Evolutionary conservation across 2,888 invertebrate genomes (phyloP).

Genomic region (Trachelus iudaicus): DNA sequence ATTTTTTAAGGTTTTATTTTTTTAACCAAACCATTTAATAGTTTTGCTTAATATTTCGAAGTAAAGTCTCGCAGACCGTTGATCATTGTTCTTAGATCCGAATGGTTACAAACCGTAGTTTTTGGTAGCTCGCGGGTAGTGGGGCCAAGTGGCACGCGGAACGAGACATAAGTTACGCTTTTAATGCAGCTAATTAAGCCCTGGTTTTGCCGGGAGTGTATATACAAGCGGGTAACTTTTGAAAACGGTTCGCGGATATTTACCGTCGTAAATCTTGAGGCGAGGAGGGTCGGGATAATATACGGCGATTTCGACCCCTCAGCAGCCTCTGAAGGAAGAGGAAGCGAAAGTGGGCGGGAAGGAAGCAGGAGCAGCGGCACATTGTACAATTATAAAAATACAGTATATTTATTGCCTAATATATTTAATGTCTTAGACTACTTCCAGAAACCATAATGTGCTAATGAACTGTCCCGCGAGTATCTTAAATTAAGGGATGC

Average conservation of each 20-base stretch:
- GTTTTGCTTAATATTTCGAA: background rate
- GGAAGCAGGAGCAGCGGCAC: constrained; percentile 8
- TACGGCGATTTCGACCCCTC: constrained; percentile 1
- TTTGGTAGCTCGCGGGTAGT: background rate
- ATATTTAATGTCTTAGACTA: constrained; percentile 20
- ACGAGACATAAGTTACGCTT: constrained; percentile 25
- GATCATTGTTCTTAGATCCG: background rate
- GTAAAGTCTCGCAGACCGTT: background rate
- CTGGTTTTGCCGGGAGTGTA: constrained; percentile 12
- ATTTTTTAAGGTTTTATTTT: background rate
- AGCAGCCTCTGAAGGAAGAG: background rate
- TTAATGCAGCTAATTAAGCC: constrained; percentile 35
- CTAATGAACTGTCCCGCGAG: constrained; percentile 23
- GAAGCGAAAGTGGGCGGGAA: constrained; percentile 11
- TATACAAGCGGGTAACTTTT: background rate
- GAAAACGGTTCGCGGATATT: constrained; percentile 9
- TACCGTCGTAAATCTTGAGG: constrained; percentile 12
- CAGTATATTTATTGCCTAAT: constrained; percentile 19
- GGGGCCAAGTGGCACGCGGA: background rate
- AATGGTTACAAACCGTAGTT: background rate
- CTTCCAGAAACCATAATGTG: constrained; percentile 19
- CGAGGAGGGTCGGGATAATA: background rate
- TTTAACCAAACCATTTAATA: background rate
- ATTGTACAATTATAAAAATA: constrained; percentile 19
- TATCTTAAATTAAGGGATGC: constrained; percentile 11